A percentile compares a stretch with the other conserved stretches of the same genome.
Conservation (phyloP, 2,113 vertebrate genomes). For the Origma solitaria region DNA sequence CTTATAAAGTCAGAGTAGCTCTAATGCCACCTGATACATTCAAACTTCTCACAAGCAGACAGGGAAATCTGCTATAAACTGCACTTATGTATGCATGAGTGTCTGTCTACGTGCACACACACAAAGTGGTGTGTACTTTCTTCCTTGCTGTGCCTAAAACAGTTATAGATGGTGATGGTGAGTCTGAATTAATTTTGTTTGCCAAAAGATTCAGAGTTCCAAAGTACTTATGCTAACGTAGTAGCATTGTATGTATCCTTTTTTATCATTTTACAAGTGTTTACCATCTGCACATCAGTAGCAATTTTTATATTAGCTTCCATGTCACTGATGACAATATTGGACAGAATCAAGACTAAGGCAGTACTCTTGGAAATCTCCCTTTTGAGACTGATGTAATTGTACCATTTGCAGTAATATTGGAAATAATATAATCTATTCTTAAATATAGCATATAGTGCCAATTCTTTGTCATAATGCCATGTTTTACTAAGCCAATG, state of each 20-base stretch:
- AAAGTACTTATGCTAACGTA: neutral
- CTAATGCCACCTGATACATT: neutral
- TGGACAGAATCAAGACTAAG: neutral
- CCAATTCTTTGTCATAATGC: neutral
- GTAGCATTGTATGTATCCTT: rapidly evolving
- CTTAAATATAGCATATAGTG: neutral
- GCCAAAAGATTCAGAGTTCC: neutral
- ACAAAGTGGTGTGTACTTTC: neutral
- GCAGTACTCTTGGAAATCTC: neutral
- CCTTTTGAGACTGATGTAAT: neutral
- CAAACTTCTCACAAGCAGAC: neutral
- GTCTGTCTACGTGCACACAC: neutral
- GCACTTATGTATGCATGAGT: neutral
- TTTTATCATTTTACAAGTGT: neutral
- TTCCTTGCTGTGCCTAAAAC: neutral
- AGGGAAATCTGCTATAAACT: neutral
- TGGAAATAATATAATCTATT: neutral
- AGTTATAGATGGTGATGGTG: neutral
- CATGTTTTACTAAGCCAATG: neutral
- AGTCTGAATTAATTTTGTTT: neutral
- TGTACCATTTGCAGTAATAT: neutral
- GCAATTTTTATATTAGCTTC: neutral
- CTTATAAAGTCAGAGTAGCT: neutral
- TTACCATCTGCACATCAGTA: neutral
- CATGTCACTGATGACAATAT: neutral